A percentile compares a stretch with the other conserved stretches of the same genome.
Conservation (phyloP, 2,113 vertebrate species). For the Arenaria interpres region DNA sequence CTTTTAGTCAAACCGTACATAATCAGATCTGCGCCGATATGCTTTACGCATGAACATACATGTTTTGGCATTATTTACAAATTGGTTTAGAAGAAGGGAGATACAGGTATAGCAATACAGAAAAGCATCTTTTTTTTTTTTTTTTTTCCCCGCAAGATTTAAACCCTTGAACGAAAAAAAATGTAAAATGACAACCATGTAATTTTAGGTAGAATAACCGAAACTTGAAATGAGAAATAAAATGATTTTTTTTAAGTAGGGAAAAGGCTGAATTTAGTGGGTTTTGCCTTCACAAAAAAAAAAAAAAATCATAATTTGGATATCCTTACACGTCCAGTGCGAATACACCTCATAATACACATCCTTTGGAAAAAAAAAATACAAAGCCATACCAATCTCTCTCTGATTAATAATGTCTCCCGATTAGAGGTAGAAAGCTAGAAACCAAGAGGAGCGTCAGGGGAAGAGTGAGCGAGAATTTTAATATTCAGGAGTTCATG, state of each 20-base stretch:
- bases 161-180: neutral
- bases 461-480: neutral
- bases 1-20: neutral
- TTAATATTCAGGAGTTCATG: slow-evolving; percentile 26
- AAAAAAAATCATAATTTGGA: neutral
- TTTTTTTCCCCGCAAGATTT: neutral
- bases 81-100: neutral
- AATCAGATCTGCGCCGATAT: neutral
- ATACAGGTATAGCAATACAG: neutral
- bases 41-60: neutral
- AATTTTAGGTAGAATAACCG: neutral
- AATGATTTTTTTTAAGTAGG: neutral
- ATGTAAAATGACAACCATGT: neutral
- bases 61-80: neutral
- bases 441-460: neutral
- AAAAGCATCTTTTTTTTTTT: neutral
- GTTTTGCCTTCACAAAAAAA: neutral
- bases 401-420: slow-evolving; percentile 53
- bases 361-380: neutral
- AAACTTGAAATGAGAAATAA: neutral
- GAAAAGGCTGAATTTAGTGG: neutral
- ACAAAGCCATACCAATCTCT: neutral
- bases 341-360: neutral
- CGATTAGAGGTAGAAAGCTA: neutral
- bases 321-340: neutral